Base-by-base conservation (phyloP, 2,888 invertebrate species). In the Ethmia dodecea region DNA sequence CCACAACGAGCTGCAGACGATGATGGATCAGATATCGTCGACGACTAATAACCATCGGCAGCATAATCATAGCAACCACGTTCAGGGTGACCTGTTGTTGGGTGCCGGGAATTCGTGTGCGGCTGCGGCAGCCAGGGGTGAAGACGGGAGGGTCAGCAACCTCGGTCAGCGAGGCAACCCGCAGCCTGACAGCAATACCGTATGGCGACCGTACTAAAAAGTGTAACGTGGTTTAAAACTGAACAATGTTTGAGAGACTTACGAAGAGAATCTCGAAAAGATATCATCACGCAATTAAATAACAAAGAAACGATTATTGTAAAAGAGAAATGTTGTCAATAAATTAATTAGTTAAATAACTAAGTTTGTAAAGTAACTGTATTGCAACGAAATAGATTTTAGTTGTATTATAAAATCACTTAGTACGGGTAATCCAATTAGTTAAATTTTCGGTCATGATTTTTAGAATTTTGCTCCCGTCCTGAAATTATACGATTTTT, bases 121-220 rank as follows among this genome's bases (percentile, higher is more conserved):
- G 3, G 83, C 83, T 12, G 89, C 88, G 0, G 89, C 89, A 15
- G 88, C 89, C 8, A 68, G 81, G 36, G 87, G 88, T 0, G 88
- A 89, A 49, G 89, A 88, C 46, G 89, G 88, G 2, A 84, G 89
- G 50, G 88, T 83, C n/a, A 86, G 78, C 45, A 86, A 72, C 48
- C 61, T 86, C 20, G 88, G 86, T 16, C 89, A 87, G 49, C 74
- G 89, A 47, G 89, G 89, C n/a, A 89, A 89, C 46, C 89, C 88
- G 11, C 89, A 89, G 49, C 89, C 88, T 40, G 88, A 88, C 42
- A 87, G 88, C 48, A 90, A 92, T 63, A 91, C 92, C 28, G 93
- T 93, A 33, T 93, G 93, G 93, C 86, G 93, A 74, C 93, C 93
- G 49, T 93, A 93, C 86, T 93, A 87, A 84, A n/a, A n/a, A 22